These are phyloP conservation scores for Diarsia dahlii DNA, from an alignment of 2,888 invertebrate species.

Conservation along the genomic window DNA sequence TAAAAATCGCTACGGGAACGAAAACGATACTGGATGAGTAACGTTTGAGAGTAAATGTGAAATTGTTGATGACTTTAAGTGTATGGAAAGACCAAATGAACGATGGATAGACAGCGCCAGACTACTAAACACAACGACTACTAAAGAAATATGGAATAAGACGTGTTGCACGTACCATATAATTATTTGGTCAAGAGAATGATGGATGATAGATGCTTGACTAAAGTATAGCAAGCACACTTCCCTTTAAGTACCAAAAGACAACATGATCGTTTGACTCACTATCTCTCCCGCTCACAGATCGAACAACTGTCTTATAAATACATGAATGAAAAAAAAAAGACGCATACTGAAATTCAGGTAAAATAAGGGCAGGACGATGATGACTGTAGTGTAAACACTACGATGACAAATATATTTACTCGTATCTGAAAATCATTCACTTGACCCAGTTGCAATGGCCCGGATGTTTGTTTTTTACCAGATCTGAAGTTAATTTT, in stretches of 20 bases:
- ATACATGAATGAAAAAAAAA: not conserved
- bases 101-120: not conserved
- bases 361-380: not conserved
- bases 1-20: not conserved
- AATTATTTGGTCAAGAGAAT: not conserved
- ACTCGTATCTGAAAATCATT: slow-evolving; percentile 4
- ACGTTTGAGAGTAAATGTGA: not conserved
- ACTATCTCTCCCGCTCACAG: not conserved
- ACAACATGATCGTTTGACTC: not conserved
- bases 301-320: not conserved
- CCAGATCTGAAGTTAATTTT: slow-evolving; percentile 42
- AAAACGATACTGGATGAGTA: not conserved
- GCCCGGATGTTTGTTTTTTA: slow-evolving; percentile 39
- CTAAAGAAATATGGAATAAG: not conserved
- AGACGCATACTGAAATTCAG: not conserved
- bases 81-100: not conserved
- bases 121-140: too few species aligned
- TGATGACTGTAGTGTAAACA: not conserved
- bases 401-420: not conserved
- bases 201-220: not conserved
- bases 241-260: too few species aligned
- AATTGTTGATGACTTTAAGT: not conserved
- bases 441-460: slow-evolving; percentile 6
- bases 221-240: too few species aligned
- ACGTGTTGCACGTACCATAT: not conserved